Conservation (phyloP, 2,113 vertebrate genomes). For the Phoenicopterus ruber region DNA sequence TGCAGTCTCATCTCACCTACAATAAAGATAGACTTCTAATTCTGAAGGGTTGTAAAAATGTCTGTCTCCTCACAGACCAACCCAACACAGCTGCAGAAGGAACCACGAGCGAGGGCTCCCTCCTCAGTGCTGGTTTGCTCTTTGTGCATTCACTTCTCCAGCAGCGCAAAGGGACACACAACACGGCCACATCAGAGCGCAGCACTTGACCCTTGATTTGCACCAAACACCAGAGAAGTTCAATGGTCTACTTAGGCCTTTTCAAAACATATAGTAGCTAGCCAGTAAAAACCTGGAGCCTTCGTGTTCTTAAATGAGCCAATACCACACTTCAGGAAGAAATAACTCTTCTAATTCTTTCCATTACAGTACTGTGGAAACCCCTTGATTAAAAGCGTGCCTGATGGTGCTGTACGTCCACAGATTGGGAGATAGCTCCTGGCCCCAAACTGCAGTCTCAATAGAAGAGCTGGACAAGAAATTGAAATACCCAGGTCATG, state of each 20-base stretch:
- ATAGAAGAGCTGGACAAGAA: not conserved
- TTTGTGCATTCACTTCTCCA: not conserved
- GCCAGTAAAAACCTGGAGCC: not conserved
- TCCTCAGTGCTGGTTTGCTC: not conserved
- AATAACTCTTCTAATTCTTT: not conserved
- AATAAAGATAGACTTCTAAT: not conserved
- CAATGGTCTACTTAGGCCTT: not conserved
- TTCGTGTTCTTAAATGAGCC: not conserved
- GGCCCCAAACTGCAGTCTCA: too few species aligned
- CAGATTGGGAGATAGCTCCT: not conserved
- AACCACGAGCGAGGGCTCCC: not conserved
- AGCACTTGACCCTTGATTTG: not conserved
- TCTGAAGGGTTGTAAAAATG: not conserved
- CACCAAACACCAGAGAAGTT: not conserved
- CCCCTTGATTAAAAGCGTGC: not conserved
- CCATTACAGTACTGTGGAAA: not conserved
- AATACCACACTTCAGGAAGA: not conserved
- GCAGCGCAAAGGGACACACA: not conserved
- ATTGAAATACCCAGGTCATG: rapidly evolving
- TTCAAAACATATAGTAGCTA: not conserved
- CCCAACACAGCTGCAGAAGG: not conserved
- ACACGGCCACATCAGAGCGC: rapidly evolving
- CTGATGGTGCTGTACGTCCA: not conserved
- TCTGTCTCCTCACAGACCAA: not conserved
- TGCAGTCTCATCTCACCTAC: not conserved